phyloP scores from a whole-genome alignment of 1,140 invertebrate species.

The Arion vulgaris region DNA sequence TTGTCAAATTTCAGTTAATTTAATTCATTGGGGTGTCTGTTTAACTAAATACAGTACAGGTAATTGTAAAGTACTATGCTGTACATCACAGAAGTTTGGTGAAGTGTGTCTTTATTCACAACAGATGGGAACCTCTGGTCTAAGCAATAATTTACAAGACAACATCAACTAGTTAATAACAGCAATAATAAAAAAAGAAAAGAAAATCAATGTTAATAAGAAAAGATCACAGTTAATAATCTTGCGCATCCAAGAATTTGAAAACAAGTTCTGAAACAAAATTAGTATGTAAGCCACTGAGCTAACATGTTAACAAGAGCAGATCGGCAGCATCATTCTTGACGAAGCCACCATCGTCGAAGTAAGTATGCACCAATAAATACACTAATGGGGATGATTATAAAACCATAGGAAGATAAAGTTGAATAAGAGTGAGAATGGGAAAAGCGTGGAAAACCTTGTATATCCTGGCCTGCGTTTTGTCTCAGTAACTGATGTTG shows the following conservation, averaged over 20 bases:
- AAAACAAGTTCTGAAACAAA: background rate
- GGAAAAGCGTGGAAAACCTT: slow-evolving; percentile 52
- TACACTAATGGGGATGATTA: slow-evolving; percentile 58
- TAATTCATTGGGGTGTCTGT: too few species aligned
- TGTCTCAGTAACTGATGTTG: slow-evolving; percentile 58
- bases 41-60: too few species aligned
- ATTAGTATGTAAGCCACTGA: background rate
- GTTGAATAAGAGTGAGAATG: background rate
- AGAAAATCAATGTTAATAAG: too few species aligned
- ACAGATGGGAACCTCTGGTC: too few species aligned
- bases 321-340: background rate
- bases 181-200: too few species aligned
- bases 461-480: slow-evolving; percentile 63
- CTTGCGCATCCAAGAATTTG: background rate
- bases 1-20: too few species aligned
- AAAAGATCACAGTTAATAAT: background rate
- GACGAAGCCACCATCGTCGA: slow-evolving; percentile 46
- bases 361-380: slow-evolving; percentile 60
- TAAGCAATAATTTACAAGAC: too few species aligned
- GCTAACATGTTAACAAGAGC: background rate
- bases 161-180: too few species aligned
- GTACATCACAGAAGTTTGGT: too few species aligned
- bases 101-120: too few species aligned
- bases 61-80: too few species aligned
- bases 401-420: slow-evolving; percentile 33